A percentile compares a stretch with the other conserved stretches of the same genome.
Evolutionary conservation across 2,797 vertebrate species (phyloP).

Genomic region (Cuniculus paca): DNA sequence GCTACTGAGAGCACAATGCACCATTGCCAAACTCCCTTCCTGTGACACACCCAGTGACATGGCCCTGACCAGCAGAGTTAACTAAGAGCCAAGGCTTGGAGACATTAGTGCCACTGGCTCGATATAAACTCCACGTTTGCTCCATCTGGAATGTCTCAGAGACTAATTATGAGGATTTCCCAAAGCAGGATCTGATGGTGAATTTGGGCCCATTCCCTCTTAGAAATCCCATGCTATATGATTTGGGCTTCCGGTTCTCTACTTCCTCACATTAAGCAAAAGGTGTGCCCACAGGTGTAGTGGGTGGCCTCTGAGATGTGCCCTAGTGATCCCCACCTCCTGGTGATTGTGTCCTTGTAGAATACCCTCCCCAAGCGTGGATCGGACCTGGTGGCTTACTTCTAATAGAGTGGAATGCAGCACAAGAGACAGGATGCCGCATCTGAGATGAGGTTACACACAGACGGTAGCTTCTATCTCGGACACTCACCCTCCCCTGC

Average conservation of each 20-base stretch:
- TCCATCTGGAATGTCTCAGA: not conserved
- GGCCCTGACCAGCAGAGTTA: not conserved
- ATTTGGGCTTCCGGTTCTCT: not conserved
- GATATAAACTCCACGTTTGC: not conserved
- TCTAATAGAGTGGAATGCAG: not conserved
- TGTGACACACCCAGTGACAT: fast-evolving
- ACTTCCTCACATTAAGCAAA: not conserved
- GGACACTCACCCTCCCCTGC: not conserved
- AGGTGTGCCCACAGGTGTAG: fast-evolving
- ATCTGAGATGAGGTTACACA: not conserved
- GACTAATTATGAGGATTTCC: not conserved
- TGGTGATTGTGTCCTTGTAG: not conserved
- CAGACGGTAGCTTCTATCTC: not conserved
- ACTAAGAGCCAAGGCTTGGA: not conserved
- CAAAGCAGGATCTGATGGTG: not conserved
- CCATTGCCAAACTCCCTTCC: not conserved
- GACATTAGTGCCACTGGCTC: not conserved
- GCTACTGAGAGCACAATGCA: fast-evolving
- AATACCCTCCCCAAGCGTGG: not conserved
- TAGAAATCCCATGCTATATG: not conserved
- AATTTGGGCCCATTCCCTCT: not conserved
- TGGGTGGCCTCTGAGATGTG: not conserved
- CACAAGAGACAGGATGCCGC: not conserved
- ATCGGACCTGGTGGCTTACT: not conserved
- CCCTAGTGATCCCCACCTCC: not conserved